phyloP scores from a whole-genome alignment of 2,888 invertebrate genomes.

The Mythimna ferrago region DNA sequence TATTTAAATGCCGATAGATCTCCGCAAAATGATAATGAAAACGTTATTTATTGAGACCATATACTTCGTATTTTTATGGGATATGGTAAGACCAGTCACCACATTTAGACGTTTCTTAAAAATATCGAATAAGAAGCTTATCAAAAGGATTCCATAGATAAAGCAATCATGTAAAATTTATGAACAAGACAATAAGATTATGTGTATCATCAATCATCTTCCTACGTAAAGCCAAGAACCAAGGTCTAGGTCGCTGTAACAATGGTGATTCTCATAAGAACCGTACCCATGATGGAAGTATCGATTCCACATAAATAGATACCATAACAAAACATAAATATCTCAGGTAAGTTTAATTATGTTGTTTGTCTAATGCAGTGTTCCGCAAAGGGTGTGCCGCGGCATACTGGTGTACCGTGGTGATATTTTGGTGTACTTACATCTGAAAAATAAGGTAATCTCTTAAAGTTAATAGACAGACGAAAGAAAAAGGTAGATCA shows the following conservation, averaged over 20 bases:
- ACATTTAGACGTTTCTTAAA: too few species aligned
- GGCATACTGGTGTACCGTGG: too few species aligned
- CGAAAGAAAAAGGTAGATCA: too few species aligned
- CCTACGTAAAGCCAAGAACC: slow-evolving; percentile 7
- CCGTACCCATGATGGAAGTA: slow-evolving; percentile 5
- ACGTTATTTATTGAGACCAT: neutral
- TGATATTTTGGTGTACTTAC: too few species aligned
- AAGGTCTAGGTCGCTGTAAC: slow-evolving; percentile 43
- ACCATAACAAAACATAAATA: slow-evolving; percentile 2
- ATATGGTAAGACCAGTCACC: too few species aligned
- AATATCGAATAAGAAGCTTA: too few species aligned
- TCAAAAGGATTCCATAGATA: neutral
- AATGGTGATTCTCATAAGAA: slow-evolving; percentile 28
- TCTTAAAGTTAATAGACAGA: too few species aligned
- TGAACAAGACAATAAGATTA: neutral
- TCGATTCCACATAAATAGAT: neutral
- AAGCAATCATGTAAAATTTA: neutral
- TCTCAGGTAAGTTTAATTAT: neutral
- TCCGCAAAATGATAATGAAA: neutral
- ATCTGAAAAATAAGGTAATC: too few species aligned
- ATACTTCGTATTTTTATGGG: too few species aligned
- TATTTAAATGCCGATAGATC: neutral
- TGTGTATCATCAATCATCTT: slow-evolving; percentile 24
- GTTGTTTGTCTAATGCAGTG: neutral
- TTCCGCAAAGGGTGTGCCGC: too few species aligned